Conservation (phyloP, 2,113 vertebrate genomes). For the Cheirogaleus medius region DNA sequence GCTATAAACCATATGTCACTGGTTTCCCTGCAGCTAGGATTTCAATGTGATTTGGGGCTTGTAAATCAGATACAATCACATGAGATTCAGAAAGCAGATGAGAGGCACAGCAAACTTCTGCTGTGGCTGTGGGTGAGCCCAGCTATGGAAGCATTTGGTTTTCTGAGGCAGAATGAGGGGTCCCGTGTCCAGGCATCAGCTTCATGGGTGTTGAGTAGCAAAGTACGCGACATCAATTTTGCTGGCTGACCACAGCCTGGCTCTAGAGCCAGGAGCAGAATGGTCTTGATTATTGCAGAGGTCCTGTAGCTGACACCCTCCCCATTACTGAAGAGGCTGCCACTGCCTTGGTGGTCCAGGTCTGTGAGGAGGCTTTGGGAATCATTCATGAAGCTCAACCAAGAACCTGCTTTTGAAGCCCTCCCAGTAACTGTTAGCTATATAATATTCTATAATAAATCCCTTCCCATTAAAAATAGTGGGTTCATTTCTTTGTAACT, state of each 20-base stretch:
- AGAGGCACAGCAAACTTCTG: background rate
- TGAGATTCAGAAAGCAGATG: background rate
- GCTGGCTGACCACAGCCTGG: background rate
- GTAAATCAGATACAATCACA: background rate
- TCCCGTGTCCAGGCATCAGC: background rate
- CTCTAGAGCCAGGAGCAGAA: background rate
- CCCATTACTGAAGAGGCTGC: background rate
- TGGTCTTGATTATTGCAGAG: background rate
- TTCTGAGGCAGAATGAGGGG: background rate
- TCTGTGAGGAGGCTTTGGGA: background rate
- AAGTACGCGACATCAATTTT: background rate
- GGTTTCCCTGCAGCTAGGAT: background rate
- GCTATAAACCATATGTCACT: background rate
- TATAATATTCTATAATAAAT: background rate
- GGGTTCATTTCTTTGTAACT: background rate
- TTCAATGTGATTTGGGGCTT: background rate
- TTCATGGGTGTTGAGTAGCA: background rate
- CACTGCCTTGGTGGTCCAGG: background rate
- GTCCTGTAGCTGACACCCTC: background rate
- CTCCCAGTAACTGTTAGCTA: background rate
- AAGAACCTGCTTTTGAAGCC: background rate
- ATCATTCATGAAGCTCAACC: background rate
- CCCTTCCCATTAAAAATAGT: background rate
- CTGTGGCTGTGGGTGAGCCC: background rate
- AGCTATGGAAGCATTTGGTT: background rate